Evolutionary conservation across 2,888 invertebrate genomes (phyloP), one percentile per base, ranked within the genome.

Genomic region (Microdon myrmicae): DNA sequence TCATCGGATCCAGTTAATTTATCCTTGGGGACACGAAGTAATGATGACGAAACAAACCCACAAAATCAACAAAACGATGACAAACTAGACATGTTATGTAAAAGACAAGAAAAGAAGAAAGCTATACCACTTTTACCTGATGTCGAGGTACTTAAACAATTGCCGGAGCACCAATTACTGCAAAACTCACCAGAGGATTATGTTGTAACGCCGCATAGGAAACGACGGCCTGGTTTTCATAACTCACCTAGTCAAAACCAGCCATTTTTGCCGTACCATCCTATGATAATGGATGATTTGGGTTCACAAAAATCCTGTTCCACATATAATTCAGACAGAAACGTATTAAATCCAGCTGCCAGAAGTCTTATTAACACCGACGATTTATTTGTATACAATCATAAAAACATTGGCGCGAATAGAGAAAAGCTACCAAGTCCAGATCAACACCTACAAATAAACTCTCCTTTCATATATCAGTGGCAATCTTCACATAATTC

Each of bases 171-270:
- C 71, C 87, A 89, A 69, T 79, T 88, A 44, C 82, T 89, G 34
- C 87, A 88, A 38, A 88, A 87, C 73, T 88, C 90, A 51, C 90
- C 90, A 0, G 90, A 90, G 77, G 90, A 90, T 72, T 92, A 92
- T 74, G 91, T 92, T 28, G 92, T 93, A 13, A 92, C 92, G 20
- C 92, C 92, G 7, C 92, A 92, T 81, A 83, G 92, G 71, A 93
- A 92, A 81, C 83, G 92, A 76, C 83, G 92, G 75, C 92, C 92
- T 1, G 92, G 92, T 39, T 93, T 93, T 73, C 91, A 92, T 76
- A 92, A 92, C 74, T 89, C 92, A 22, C 92, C 92, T 12, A 89
- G 90, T 67, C 92, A 92, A 75, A 92, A 92, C 80, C 90, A 91
- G 61, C 90, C 92, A 25, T 92, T 92, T 74, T 90, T 92, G 68